Evolutionary conservation across 2,888 invertebrate species (phyloP).

Genomic region (Cremastinae sp.): DNA sequence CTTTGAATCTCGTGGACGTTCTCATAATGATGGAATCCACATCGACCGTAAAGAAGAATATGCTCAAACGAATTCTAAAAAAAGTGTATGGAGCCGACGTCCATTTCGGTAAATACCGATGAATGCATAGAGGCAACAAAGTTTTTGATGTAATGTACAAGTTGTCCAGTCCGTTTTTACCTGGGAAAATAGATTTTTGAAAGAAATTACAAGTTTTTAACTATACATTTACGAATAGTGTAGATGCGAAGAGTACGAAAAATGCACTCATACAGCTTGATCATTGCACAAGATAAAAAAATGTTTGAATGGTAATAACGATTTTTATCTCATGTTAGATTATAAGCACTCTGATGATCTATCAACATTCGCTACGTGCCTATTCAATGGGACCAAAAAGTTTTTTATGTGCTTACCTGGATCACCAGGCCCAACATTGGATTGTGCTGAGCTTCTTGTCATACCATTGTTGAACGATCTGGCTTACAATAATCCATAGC

Average conservation of each 20-base stretch:
- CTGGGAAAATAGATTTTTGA: too few relatives aligned
- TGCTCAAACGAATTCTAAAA: slow-evolving; percentile 89
- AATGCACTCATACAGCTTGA: too few relatives aligned
- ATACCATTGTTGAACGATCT: slow-evolving; percentile 88
- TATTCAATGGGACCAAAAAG: slow-evolving; percentile 83
- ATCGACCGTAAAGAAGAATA: slow-evolving; percentile 98
- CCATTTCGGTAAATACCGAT: slow-evolving; percentile 88
- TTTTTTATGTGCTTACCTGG: slow-evolving; percentile 93
- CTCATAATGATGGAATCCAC: slow-evolving; percentile 97
- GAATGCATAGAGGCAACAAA: too few relatives aligned
- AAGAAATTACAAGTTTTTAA: too few relatives aligned
- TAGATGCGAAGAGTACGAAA: slow-evolving; percentile 92
- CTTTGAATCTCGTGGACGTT: slow-evolving; percentile 85
- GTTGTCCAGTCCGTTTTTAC: slow-evolving; percentile 9
- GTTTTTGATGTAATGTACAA: too few relatives aligned
- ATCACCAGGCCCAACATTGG: slow-evolving; percentile 97
- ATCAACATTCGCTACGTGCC: slow-evolving; percentile 94
- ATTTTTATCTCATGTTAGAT: too few relatives aligned
- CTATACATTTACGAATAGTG: not conserved
- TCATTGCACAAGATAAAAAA: too few relatives aligned
- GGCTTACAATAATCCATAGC: slow-evolving; percentile 80
- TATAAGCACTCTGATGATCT: slow-evolving; percentile 99
- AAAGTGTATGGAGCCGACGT: slow-evolving; percentile 89
- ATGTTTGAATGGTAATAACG: too few relatives aligned
- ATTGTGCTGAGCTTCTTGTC: slow-evolving; percentile 92